Evolutionary conservation across 1,140 invertebrate genomes (phyloP), one percentile per base, ranked within the genome.

Genomic region (Orchesella cincta): DNA sequence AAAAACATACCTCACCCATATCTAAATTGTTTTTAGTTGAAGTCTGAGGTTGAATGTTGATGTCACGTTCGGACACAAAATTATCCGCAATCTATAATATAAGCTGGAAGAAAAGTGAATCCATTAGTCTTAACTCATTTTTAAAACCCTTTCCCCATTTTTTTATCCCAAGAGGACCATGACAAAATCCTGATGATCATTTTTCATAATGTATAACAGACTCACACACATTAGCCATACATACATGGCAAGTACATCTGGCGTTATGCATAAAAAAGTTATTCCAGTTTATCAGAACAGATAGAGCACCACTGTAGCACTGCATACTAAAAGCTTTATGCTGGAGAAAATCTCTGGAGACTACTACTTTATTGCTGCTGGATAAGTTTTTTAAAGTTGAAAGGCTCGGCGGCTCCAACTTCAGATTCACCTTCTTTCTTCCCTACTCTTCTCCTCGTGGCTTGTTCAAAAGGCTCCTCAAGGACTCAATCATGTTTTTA

Each of bases 121-220:
- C 62, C 62, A 67, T 67, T 67, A 67, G 62, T 33, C 28, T 67
- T 31, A 67, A 67, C 62, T 67, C 62, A 31, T 67, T 67, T 67
- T 67, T 67, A 67, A 67, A 67, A 67, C 62, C 23, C 62, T 67
- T 31, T 67, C 62, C 62, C 62, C 52, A 57, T 57, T 57, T 57
- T 46, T 57, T 57, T 29, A 67, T 67, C 62, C 62, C 62, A 31
- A 14, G 62, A 67, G 62, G n/a, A 67, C 62, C 62, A 67, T 67
- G 62, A 67, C 62, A 67, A 67, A 57, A 46, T 46, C 39, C 8
- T 67, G 8, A 67, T 67, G 62, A 67, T 67, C 62, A 67, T 67
- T 67, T 67, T 67, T 67, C 62, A 67, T 67, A 67, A 67, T 67
- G 62, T 67, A 33, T 67, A 67, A 67, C 62, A 67, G 33, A 67